These are phyloP conservation scores for Cydia splendana DNA, from an alignment of 1,140 invertebrate genomes.

Conservation along the genomic window DNA sequence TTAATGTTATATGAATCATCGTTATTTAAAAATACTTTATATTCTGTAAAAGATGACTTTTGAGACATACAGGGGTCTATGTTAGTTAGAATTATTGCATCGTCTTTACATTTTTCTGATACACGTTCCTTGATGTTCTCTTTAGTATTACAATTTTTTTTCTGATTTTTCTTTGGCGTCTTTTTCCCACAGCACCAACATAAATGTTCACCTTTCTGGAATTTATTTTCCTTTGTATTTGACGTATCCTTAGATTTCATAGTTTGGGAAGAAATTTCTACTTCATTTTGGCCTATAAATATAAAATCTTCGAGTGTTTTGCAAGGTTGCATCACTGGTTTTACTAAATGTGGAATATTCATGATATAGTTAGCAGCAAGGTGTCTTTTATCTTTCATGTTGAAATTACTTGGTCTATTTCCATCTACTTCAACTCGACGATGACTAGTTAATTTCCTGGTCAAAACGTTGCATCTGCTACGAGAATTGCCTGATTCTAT, in stretches of 20 bases:
- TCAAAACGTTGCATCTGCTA: conserved; percentile 1
- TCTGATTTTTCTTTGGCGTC: not conserved
- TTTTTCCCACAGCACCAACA: not conserved
- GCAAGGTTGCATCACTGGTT: not conserved
- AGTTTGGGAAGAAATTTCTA: not conserved
- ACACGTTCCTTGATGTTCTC: not conserved
- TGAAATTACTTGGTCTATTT: not conserved
- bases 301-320: not conserved
- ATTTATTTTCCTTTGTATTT: not conserved
- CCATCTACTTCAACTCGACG: not conserved
- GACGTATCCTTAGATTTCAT: not conserved
- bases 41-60: not conserved
- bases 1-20: not conserved
- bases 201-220: not conserved
- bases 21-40: not conserved
- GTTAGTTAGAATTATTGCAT: not conserved
- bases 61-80: not conserved
- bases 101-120: not conserved
- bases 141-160: not conserved
- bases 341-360: not conserved
- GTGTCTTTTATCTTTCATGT: not conserved
- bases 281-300: not conserved
- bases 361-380: not conserved
- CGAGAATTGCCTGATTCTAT: not conserved
- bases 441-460: not conserved